A percentile compares a stretch with the other conserved stretches of the same genome.
Evolutionary conservation across 2,888 invertebrate genomes (phyloP).

Genomic region (Phaedon cochleariae): DNA sequence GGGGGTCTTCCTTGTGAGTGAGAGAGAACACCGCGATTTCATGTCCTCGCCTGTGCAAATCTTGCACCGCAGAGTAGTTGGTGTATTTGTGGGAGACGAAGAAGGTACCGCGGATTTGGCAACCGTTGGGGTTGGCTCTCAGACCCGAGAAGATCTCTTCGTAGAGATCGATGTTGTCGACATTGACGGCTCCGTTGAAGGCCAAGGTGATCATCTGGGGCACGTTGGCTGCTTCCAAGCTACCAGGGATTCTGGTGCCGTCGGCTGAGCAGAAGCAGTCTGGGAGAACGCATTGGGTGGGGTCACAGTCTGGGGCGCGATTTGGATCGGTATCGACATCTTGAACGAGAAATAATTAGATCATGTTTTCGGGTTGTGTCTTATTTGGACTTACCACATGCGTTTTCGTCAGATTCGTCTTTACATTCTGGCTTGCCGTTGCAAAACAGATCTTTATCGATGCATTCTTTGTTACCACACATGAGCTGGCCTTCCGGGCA

Average conservation of each 20-base stretch:
- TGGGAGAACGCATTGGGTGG: conserved; percentile 85
- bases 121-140: conserved; percentile 87
- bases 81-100: conserved; percentile 93
- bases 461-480: conserved; percentile 92
- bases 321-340: conserved; percentile 91
- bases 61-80: conserved; percentile 90
- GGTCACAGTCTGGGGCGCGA: conserved; percentile 90
- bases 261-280: conserved; percentile 95
- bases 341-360: conserved; percentile 59
- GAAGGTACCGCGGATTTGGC: conserved; percentile 88
- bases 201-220: conserved; percentile 94
- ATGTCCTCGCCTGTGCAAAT: conserved; percentile 87
- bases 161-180: conserved; percentile 92
- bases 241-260: conserved; percentile 88
- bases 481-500: conserved; percentile 90
- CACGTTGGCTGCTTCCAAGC: conserved; percentile 82
- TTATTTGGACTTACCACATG: conserved; percentile 82
- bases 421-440: conserved; percentile 93
- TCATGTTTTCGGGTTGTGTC: too few species aligned
- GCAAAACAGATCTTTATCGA: conserved; percentile 91
- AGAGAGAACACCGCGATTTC: conserved; percentile 87
- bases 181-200: conserved; percentile 92
- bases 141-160: conserved; percentile 89
- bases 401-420: conserved; percentile 94
- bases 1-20: conserved; percentile 91